Evolutionary conservation across 2,797 vertebrate genomes (phyloP), one percentile per base, ranked within the genome.

Genomic region (Sternotherus odoratus): DNA sequence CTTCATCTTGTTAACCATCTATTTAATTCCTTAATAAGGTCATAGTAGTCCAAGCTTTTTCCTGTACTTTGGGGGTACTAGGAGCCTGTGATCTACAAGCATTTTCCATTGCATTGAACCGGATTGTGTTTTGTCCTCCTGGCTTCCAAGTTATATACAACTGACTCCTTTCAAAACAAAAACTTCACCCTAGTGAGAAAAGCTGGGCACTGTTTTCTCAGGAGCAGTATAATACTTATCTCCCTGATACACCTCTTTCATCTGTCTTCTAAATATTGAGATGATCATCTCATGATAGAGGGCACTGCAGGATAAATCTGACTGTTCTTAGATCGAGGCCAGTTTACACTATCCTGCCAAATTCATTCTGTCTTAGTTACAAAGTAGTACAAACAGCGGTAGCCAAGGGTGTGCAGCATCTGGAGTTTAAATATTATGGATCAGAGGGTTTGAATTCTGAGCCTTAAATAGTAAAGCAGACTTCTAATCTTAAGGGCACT

Each of bases 401-500:
- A 89, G 43, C 36, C 48, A 60, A 81, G 36, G 57, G 81, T 91
- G 17, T 95, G 93, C 91, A 95, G 48, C 81, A 5, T 54, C 8
- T 66, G 7, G 54, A 21, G 13, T 92, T 84, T 77, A 94, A 89
- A 72, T 84, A 81, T 91, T 91, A 77, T 84, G 57, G 19, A 3
- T 5, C 6, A 66, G 39, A 77, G 78, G 88, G 54, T 56, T 90
- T 83, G 82, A 92, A 82, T 94, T 94, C 54, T 78, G 5, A 95
- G 48, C 90, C 90, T 86, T 93, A 91, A 96, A 87, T 49, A 81
- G 94, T 79, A 94, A 95, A 94, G 30, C 53, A 90, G 85, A 88
- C 90, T 82, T 95, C 54, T 82, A n/a, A 89, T 96, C 91, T 82
- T 90, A 81, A 90, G 87, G 57, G 63, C 49, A 0, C 2, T 80